A percentile compares a stretch with the other conserved stretches of the same genome.
Evolutionary conservation across 2,113 vertebrate species (phyloP).

Genomic region (Piprites chloris): DNA sequence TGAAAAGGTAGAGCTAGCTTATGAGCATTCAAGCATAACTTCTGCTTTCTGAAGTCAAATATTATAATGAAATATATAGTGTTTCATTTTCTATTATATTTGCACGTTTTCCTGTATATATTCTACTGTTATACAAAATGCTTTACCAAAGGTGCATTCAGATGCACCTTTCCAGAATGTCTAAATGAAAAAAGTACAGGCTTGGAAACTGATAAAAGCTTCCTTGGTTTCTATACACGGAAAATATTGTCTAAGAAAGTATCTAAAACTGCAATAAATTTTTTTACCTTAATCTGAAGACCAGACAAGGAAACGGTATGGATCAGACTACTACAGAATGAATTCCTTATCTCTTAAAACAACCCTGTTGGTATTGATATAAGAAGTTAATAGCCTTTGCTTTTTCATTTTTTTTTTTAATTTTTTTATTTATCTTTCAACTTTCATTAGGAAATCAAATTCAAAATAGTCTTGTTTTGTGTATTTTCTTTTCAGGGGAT

Average conservation of each 20-base stretch:
- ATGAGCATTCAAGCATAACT: neutral
- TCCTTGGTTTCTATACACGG: neutral
- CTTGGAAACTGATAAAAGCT: neutral
- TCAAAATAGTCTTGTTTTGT: neutral
- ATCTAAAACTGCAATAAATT: neutral
- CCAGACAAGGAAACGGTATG: neutral
- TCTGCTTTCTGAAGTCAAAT: neutral
- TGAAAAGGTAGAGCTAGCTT: neutral
- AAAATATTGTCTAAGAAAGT: neutral
- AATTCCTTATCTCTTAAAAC: neutral
- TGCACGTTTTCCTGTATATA: neutral
- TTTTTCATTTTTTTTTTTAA: neutral
- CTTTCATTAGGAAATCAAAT: neutral
- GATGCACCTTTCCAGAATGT: neutral
- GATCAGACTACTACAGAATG: neutral
- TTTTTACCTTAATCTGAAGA: neutral
- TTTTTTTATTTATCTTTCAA: neutral
- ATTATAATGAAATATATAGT: neutral
- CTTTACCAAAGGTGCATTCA: neutral
- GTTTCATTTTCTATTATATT: neutral
- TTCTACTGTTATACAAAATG: neutral
- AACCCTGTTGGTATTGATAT: neutral
- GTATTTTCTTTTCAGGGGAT: constrained; percentile 78
- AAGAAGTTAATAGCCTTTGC: neutral
- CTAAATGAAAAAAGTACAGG: neutral